Evolutionary conservation across 2,113 vertebrate genomes (phyloP).

Genomic region (Dermatemys mawii): DNA sequence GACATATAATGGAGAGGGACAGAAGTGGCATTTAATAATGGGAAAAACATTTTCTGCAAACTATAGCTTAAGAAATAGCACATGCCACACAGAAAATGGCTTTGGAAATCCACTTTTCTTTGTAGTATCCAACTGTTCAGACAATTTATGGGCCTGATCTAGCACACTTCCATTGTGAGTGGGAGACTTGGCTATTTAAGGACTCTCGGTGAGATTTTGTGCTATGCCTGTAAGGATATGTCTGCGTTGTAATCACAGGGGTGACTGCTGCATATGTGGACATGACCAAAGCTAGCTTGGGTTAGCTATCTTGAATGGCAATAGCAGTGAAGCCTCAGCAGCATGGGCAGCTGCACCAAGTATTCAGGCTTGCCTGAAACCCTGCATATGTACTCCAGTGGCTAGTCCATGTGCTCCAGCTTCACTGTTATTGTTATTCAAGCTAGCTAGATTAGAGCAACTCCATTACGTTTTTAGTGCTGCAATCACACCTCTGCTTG

Average conservation of each 20-base stretch:
- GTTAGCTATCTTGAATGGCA: not conserved
- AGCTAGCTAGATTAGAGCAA: not conserved
- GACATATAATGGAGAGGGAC: not conserved
- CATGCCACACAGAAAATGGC: not conserved
- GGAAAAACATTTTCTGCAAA: not conserved
- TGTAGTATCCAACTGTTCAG: not conserved
- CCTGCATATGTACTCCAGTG: not conserved
- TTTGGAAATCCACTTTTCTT: not conserved
- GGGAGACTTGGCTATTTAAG: not conserved
- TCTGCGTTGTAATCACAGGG: not conserved
- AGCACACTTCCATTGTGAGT: not conserved
- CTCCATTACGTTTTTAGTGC: too few species aligned
- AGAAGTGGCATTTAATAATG: not conserved
- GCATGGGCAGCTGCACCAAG: not conserved
- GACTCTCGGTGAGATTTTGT: not conserved
- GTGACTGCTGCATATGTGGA: not conserved
- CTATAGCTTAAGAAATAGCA: not conserved
- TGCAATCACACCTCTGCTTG: not conserved
- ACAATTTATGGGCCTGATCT: not conserved
- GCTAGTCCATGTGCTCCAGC: not conserved
- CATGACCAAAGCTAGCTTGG: not conserved
- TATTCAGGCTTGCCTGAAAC: not conserved
- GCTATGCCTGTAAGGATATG: not conserved
- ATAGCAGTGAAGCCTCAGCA: not conserved
- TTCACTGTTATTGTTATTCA: not conserved